Percentiles rank a stretch among this genome's conserved stretches.
phyloP scores from a whole-genome alignment of 1,140 invertebrate genomes.

The Megalonaias nervosa region DNA sequence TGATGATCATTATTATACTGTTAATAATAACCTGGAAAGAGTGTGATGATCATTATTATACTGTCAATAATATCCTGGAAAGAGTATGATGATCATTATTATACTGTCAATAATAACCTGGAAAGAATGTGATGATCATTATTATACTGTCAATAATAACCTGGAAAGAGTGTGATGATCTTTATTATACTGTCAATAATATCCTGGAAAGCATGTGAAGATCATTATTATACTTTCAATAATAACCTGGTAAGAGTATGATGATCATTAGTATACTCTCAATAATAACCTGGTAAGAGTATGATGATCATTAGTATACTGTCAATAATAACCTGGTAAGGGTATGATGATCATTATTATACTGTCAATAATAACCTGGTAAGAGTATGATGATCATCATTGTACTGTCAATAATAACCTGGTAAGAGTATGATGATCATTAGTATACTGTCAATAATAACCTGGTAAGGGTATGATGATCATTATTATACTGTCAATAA shows the following conservation, averaged over 20 bases:
- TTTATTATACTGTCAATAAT: slow-evolving; percentile 79
- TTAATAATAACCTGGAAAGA: slow-evolving; percentile 80
- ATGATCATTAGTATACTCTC: slow-evolving; percentile 75
- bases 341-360: slow-evolving; percentile 71
- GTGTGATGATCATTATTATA: slow-evolving; percentile 75
- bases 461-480: too few species aligned
- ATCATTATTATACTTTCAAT: slow-evolving; percentile 77
- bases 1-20: slow-evolving; percentile 75
- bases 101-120: slow-evolving; percentile 81
- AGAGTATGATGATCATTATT: slow-evolving; percentile 76
- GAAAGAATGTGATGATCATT: slow-evolving; percentile 74
- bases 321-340: slow-evolving; percentile 81
- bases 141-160: slow-evolving; percentile 81
- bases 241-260: slow-evolving; percentile 80
- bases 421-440: too few species aligned
- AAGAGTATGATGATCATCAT: too few species aligned
- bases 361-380: too few species aligned
- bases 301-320: slow-evolving; percentile 74
- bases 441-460: too few species aligned
- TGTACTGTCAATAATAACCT: too few species aligned
- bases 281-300: slow-evolving; percentile 82
- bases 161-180: slow-evolving; percentile 77
- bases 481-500: too few species aligned
- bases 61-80: slow-evolving; percentile 80
- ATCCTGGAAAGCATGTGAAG: slow-evolving; percentile 79